Evolutionary conservation across 2,797 vertebrate species (phyloP).

Genomic region (Emydoidea blandingii): DNA sequence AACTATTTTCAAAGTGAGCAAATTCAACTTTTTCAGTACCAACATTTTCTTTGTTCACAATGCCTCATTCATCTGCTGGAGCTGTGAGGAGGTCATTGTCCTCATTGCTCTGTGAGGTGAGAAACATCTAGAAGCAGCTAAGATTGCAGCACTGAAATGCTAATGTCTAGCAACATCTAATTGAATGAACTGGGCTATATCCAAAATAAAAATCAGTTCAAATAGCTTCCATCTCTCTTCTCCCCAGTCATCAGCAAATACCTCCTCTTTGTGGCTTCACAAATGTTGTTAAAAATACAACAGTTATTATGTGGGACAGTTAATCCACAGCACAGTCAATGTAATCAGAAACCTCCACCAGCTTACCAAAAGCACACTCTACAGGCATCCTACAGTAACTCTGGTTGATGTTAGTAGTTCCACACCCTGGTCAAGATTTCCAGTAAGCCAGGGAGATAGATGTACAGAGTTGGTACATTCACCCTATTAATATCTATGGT

Average conservation of each 20-base stretch:
- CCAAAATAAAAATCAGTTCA: accelerated
- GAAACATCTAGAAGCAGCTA: neutral
- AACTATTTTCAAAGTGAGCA: accelerated
- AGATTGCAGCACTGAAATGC: neutral
- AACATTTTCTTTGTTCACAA: neutral
- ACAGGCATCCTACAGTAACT: accelerated
- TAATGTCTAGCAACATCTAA: neutral
- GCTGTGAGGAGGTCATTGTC: slow-evolving; percentile 41
- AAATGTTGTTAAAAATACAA: neutral
- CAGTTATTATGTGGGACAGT: neutral
- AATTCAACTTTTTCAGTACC: neutral
- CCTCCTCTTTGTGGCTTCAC: neutral
- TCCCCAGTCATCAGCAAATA: neutral
- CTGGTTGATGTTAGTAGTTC: neutral
- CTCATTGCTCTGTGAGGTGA: neutral
- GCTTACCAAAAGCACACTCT: neutral
- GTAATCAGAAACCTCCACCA: neutral
- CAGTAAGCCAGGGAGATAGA: neutral
- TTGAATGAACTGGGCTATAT: accelerated
- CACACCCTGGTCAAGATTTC: neutral
- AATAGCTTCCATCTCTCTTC: accelerated
- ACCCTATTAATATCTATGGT: neutral
- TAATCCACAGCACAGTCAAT: neutral
- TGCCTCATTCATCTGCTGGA: neutral
- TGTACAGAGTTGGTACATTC: neutral